Evolutionary conservation across 2,888 invertebrate genomes (phyloP).

Genomic region (Emmelina monodactyla): DNA sequence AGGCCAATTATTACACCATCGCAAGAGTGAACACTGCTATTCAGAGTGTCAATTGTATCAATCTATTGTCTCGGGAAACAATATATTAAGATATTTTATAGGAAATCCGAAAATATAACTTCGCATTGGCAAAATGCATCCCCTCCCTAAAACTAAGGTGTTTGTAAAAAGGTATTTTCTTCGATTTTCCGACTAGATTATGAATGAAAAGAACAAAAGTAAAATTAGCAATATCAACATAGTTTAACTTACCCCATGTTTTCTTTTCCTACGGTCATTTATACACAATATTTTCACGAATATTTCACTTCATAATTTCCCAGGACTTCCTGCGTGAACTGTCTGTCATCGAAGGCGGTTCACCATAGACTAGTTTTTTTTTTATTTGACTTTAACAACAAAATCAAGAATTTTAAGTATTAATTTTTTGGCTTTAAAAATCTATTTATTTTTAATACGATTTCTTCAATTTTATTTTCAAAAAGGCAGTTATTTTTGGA

Average conservation of each 20-base stretch:
- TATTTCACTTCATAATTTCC: constrained; percentile 42
- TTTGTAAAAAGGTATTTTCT: constrained; percentile 29
- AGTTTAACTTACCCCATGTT: constrained; percentile 75
- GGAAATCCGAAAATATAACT: constrained; percentile 51
- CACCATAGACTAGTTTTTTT: constrained; percentile 27
- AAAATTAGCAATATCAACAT: constrained; percentile 8
- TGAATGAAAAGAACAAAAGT: constrained; percentile 8
- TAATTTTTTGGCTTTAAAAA: too few species aligned
- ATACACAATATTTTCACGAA: constrained; percentile 53
- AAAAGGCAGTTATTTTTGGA: too few species aligned
- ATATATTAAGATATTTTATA: too few species aligned
- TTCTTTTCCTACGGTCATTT: constrained; percentile 84
- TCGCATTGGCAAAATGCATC: constrained; percentile 58
- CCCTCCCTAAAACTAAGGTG: constrained; percentile 61
- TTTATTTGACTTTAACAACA: neutral
- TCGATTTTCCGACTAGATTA: constrained; percentile 5
- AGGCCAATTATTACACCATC: constrained; percentile 3
- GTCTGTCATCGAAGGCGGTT: constrained; percentile 42
- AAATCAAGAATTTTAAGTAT: too few species aligned
- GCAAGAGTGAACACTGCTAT: too few species aligned
- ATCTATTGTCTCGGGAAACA: too few species aligned
- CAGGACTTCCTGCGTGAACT: constrained; percentile 29
- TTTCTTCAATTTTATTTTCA: too few species aligned
- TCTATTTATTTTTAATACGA: too few species aligned
- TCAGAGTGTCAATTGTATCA: too few species aligned